phyloP scores from a whole-genome alignment of 1,140 invertebrate genomes.

The Olivierus martensii region DNA sequence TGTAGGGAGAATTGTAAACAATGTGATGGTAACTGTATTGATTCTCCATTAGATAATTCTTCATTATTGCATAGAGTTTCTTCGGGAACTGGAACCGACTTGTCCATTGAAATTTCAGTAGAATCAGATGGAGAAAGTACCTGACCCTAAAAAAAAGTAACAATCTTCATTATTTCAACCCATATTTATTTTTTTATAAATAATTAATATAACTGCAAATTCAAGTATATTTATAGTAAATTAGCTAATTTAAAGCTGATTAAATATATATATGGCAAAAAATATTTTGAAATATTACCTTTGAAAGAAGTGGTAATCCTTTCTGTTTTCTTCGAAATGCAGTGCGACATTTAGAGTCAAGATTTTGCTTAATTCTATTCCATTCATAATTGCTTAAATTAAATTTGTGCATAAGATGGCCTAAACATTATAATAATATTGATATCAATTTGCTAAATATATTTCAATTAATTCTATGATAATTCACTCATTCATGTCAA shows the following conservation, averaged over 20 bases:
- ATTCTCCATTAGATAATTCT: not conserved
- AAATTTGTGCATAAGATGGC: slow-evolving; percentile 34
- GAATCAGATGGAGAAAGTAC: not conserved
- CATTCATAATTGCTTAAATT: slow-evolving; percentile 31
- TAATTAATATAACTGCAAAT: no score
- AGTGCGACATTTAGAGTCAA: slow-evolving; percentile 36
- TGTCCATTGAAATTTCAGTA: not conserved
- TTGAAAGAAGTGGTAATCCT: slow-evolving; percentile 23
- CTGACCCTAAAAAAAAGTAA: not conserved
- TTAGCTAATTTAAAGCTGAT: no score
- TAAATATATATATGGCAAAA: not conserved
- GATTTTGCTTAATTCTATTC: slow-evolving; percentile 34
- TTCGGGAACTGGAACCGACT: not conserved
- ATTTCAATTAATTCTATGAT: no score
- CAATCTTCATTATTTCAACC: no score
- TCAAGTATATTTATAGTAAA: no score
- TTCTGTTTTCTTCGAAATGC: slow-evolving; percentile 30
- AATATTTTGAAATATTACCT: not conserved
- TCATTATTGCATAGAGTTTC: not conserved
- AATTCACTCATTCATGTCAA: no score
- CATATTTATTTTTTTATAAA: no score
- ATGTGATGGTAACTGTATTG: not conserved
- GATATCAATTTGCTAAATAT: not conserved
- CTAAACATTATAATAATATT: slow-evolving; percentile 20
- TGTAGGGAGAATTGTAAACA: not conserved